A percentile compares a stretch with the other conserved stretches of the same genome.
phyloP scores from a whole-genome alignment of 2,113 vertebrate species.

The Gnathonemus longibarbis region DNA sequence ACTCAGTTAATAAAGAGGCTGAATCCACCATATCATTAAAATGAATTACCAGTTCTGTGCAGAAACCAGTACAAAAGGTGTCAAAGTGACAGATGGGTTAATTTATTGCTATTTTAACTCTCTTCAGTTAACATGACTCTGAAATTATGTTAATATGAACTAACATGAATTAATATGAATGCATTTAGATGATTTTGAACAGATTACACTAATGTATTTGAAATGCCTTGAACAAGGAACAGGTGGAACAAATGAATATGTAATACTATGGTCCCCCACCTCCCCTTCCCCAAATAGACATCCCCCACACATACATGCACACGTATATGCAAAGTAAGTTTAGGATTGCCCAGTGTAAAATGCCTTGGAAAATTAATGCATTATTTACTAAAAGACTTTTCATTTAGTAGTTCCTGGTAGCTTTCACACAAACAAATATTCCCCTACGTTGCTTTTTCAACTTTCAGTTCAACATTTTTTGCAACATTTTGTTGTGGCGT shows the following conservation, averaged over 20 bases:
- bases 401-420: background rate
- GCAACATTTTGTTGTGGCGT: too few relatives aligned
- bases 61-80: background rate
- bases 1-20: background rate
- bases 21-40: background rate
- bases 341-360: background rate
- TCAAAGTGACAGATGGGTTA: background rate
- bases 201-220: background rate
- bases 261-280: background rate
- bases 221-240: background rate
- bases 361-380: background rate
- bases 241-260: background rate
- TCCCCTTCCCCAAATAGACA: background rate
- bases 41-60: background rate
- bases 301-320: background rate
- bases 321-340: background rate
- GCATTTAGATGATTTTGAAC: background rate
- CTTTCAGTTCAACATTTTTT: too few relatives aligned
- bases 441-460: background rate
- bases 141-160: background rate
- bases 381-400: background rate
- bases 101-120: background rate
- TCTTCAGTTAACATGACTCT: background rate
- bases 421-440: background rate
- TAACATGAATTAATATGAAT: background rate